These are phyloP conservation scores for Cynaeus angustus DNA, from an alignment of 2,888 invertebrate genomes.

Conservation along the genomic window DNA sequence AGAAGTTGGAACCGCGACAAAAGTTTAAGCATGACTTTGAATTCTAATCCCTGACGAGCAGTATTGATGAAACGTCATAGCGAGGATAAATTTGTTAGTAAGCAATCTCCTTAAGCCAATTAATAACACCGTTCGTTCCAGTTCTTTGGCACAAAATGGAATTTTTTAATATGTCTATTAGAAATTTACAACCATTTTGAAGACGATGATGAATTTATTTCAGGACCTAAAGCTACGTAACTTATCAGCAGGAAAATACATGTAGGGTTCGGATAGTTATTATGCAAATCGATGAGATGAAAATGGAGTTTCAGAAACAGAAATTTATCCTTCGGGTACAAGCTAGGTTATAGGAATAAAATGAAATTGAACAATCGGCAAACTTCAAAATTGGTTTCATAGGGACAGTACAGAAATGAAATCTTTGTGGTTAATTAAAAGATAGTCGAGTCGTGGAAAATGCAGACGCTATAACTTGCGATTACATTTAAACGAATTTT, in stretches of 20 bases:
- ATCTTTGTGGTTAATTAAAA: too few species aligned
- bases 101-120: slow-evolving; percentile 23
- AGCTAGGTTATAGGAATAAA: not conserved
- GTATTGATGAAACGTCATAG: slow-evolving; percentile 37
- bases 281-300: slow-evolving; percentile 6
- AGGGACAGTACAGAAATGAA: too few species aligned
- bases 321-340: slow-evolving; percentile 3
- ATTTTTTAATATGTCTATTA: slow-evolving; percentile 22
- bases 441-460: too few species aligned
- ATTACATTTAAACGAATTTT: too few species aligned
- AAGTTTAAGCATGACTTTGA: slow-evolving; percentile 3
- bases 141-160: slow-evolving; percentile 4
- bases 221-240: not conserved
- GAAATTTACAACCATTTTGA: slow-evolving; percentile 9
- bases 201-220: slow-evolving; percentile 13
- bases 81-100: slow-evolving; percentile 26
- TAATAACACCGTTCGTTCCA: slow-evolving; percentile 26
- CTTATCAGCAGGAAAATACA: not conserved
- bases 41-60: slow-evolving; percentile 21
- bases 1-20: not conserved
- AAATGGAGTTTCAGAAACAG: slow-evolving; percentile 5
- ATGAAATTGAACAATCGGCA: not conserved
- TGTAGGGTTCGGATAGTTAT: not conserved
- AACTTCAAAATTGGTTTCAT: not conserved
- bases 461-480: too few species aligned